phyloP scores from a whole-genome alignment of 2,113 vertebrate genomes.

The Brachyhypopomus gauderio region DNA sequence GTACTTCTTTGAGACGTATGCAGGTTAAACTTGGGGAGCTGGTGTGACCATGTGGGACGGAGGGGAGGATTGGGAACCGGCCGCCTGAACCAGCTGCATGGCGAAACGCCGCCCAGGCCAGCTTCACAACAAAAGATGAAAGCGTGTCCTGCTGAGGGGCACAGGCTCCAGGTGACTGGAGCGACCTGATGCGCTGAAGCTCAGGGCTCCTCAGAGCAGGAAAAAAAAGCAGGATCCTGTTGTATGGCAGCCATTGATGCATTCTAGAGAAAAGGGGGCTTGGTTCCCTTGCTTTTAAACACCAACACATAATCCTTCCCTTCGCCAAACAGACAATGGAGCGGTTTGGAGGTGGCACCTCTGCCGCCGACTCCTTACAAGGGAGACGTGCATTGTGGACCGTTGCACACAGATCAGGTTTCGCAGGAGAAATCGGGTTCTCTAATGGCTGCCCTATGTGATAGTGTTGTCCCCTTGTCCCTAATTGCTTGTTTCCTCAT shows the following conservation, averaged over 20 bases:
- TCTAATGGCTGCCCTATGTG: constrained; percentile 48
- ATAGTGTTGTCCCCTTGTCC: constrained; percentile 14
- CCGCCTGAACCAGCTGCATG: constrained; percentile 72
- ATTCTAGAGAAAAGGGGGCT: constrained; percentile 51
- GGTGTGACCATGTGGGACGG: constrained; percentile 37
- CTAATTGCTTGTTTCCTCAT: constrained; percentile 9
- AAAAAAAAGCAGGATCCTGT: constrained; percentile 64
- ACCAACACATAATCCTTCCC: constrained; percentile 73
- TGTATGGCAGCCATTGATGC: constrained; percentile 65
- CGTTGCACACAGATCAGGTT: constrained; percentile 64
- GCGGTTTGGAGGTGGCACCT: constrained; percentile 70
- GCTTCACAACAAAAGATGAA: constrained; percentile 74
- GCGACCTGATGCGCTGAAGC: constrained; percentile 69
- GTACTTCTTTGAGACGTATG: background rate
- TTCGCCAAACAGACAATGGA: constrained; percentile 67
- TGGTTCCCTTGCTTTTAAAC: constrained; percentile 64
- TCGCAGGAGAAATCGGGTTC: constrained; percentile 59
- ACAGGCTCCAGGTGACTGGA: constrained; percentile 75
- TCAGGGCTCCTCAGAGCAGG: constrained; percentile 59
- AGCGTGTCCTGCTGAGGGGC: constrained; percentile 70
- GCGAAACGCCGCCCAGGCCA: constrained; percentile 61
- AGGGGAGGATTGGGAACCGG: constrained; percentile 53
- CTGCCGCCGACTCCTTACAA: constrained; percentile 60
- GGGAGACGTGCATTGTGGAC: constrained; percentile 55
- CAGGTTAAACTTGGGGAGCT: constrained; percentile 37